phyloP scores from a whole-genome alignment of 2,888 invertebrate species.

The Drosophila parthenogenetica region DNA sequence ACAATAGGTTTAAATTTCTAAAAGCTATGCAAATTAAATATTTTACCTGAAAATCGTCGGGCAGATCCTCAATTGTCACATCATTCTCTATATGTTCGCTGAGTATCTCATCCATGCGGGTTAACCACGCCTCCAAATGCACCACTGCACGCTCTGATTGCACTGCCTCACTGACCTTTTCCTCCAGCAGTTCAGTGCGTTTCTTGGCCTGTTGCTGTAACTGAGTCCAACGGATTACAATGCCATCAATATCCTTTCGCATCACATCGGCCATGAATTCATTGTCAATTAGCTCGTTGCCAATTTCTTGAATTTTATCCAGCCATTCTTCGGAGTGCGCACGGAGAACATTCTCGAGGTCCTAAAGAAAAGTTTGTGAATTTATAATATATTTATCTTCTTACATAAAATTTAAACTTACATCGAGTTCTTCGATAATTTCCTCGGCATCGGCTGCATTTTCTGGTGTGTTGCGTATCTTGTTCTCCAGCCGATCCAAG shows the following conservation, averaged over 20 bases:
- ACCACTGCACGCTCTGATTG: conserved; percentile 91
- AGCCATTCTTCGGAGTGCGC: conserved; percentile 89
- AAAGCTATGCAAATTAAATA: no score
- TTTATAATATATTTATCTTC: no score
- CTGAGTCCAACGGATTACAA: conserved; percentile 88
- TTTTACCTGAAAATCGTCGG: conserved; percentile 89
- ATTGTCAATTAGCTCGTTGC: conserved; percentile 90
- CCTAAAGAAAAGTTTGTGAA: conserved; percentile 87
- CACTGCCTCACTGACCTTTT: conserved; percentile 91
- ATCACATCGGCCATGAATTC: conserved; percentile 91
- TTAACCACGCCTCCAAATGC: conserved; percentile 90
- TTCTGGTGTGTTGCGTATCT: conserved; percentile 89
- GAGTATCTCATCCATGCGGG: conserved; percentile 89
- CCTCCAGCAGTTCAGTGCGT: conserved; percentile 87
- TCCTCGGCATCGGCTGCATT: conserved; percentile 94
- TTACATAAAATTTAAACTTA: conserved; percentile 86
- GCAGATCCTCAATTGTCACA: conserved; percentile 91
- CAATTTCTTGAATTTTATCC: conserved; percentile 91
- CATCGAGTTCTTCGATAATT: conserved; percentile 95
- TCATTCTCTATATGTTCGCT: conserved; percentile 91
- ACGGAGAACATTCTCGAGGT: conserved; percentile 92
- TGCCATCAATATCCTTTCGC: conserved; percentile 88
- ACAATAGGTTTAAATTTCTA: background rate
- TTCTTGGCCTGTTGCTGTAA: conserved; percentile 88
- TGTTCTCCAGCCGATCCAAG: conserved; percentile 92